Base-by-base conservation (phyloP, 2,113 vertebrate species). In the Glareola pratincola region DNA sequence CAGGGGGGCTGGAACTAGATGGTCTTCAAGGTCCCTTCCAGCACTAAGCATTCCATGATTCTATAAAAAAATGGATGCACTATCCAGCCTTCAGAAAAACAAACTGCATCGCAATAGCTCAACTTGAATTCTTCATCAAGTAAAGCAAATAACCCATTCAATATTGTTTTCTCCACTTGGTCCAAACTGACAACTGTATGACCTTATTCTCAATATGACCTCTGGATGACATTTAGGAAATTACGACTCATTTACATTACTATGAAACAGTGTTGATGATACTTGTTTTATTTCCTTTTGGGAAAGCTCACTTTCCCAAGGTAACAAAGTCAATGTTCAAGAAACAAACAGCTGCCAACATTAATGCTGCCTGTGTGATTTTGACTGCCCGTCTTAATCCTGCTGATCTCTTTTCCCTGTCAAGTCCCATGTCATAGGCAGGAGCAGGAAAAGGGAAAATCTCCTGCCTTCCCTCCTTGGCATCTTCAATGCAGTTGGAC, bases 401-500 rank as follows among this genome's bases (percentile, higher is more conserved):
- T 50, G 29, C 14, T 54, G n/a, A 9, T 41, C 53, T 45, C 47
- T 16, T 19, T 41, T 50, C 62, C 39, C 60, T 4, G 1, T 22
- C 32, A 4, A 41, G 29, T 22, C 64, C 34, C 13, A 1, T 43
- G 29, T n/a, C 24, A 14, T 0, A 39, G 29, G 72, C 59, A 84
- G 67, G n/a, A 57, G n/a, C 59, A 26, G 63, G 14, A 20, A 50
- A 50, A 62, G 18, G 34, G 45, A 68, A 36, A 48, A 29, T 23
- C 48, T 92, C 41, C 41, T 71, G 24, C 60, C 66, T 41, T 50
- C 48, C 48, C 29, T 80, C 39, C 67, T 30, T 16, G 37, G 72
- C 0, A 0, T 4, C 17, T 29, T 56, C 85, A n/a, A 41, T 8
- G 54, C 29, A 18, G 11, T 15, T 47, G 72, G 29, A 9, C 36